These are phyloP conservation scores for Burhinus bistriatus DNA, from an alignment of 2,113 vertebrate species.

Conservation along the genomic window DNA sequence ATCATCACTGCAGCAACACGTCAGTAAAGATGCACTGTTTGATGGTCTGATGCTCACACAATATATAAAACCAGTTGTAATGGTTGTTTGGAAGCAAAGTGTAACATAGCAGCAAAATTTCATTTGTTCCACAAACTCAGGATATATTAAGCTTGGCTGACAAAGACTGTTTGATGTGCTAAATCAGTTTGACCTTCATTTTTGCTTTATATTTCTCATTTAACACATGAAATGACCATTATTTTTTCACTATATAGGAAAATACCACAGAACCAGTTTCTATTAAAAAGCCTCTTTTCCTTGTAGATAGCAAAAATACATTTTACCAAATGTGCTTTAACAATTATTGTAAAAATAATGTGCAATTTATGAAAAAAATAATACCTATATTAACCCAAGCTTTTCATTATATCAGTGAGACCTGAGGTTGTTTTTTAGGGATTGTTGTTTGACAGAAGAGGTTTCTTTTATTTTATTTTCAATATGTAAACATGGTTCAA, in stretches of 20 bases:
- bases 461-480: background rate
- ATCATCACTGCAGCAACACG: constrained; percentile 79
- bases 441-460: background rate
- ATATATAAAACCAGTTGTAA: constrained; percentile 90
- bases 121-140: constrained; percentile 93
- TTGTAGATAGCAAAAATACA: background rate
- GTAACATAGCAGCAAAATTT: constrained; percentile 88
- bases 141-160: constrained; percentile 86
- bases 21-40: constrained; percentile 85
- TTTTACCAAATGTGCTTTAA: background rate
- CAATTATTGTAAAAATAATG: constrained; percentile 18
- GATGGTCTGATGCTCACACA: constrained; percentile 88
- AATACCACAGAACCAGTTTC: constrained; percentile 54
- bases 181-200: constrained; percentile 92
- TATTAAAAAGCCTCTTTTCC: constrained; percentile 36
- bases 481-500: constrained; percentile 38
- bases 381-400: background rate
- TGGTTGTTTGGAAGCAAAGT: constrained; percentile 89
- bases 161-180: constrained; percentile 86
- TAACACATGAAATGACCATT: constrained; percentile 83
- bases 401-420: background rate
- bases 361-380: background rate
- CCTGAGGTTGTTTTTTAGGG: background rate
- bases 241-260: constrained; percentile 68
- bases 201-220: constrained; percentile 88